Evolutionary conservation across 1,140 invertebrate genomes (phyloP).

Genomic region (Carcinoscorpius rotundicauda): DNA sequence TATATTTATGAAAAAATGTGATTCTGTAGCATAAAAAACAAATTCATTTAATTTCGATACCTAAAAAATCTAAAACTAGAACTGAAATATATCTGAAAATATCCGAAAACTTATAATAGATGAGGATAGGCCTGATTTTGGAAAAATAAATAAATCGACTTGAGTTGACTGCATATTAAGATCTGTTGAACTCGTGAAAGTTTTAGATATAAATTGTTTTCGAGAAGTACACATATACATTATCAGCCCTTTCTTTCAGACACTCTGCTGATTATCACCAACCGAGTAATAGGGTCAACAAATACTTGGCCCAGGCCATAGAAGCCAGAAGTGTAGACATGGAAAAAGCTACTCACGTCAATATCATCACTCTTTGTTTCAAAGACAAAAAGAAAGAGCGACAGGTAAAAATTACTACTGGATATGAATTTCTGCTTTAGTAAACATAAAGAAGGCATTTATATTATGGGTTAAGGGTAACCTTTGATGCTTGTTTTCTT

Average conservation of each 20-base stretch:
- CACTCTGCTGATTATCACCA: slow-evolving; percentile 22
- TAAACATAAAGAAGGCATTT: background rate
- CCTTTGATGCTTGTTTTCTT: no score
- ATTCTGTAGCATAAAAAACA: no score
- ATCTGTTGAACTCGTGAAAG: background rate
- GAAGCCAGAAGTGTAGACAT: slow-evolving; percentile 74
- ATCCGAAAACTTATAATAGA: no score
- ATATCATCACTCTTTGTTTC: slow-evolving; percentile 67
- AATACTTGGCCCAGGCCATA: slow-evolving; percentile 78
- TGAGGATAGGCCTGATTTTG: background rate
- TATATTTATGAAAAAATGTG: no score
- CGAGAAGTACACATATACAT: background rate
- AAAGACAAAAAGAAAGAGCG: slow-evolving; percentile 63
- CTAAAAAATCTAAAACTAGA: no score
- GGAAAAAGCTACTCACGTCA: slow-evolving; percentile 76
- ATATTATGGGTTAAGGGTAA: background rate
- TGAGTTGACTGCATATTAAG: background rate
- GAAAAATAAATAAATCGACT: background rate
- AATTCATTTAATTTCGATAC: no score
- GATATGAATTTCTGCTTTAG: background rate
- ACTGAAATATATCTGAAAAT: no score
- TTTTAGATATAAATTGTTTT: no score
- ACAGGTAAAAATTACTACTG: slow-evolving; percentile 39
- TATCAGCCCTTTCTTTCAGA: slow-evolving; percentile 1
- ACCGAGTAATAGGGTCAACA: slow-evolving; percentile 58